Evolutionary conservation across 2,888 invertebrate genomes (phyloP), one percentile per base, ranked within the genome.

Genomic region (Erebia ligea): DNA sequence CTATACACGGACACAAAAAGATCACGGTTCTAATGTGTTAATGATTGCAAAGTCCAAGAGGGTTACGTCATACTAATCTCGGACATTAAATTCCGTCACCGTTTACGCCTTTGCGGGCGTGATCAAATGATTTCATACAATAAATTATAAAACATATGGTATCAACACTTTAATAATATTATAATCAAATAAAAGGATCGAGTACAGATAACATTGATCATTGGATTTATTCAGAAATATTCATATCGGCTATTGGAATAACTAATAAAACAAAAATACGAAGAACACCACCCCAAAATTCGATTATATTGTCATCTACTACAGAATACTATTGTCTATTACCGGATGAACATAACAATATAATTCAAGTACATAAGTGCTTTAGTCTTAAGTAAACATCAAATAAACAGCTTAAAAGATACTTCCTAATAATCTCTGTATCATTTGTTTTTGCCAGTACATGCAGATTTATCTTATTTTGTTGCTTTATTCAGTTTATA

Each of bases 11-110:
- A 63, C 59, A 48, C 52, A 34, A 56, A 66, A 71, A 67, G 54
- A 66, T 45, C 56, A 48, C 13, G 19, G 17, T 10, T 19, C 61
- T 21, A 17, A 65, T 54, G 25, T 66, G 50, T 57, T 59, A 54
- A 70, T 65, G 59, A 73, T 42, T 59, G 40, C 56, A 48, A 68
- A 71, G 63, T 70, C 62, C 70, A 59, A 65, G 45, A 66, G 57
- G 34, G 17, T 70, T 70, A 67, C 66, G 70, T 70, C 70, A 73
- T 15, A 17, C 40, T 67, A 8, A 62, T 62, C 56, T 56, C 68
- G 19, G 25, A 50, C 57, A 57, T 68, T 63, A 45, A 21, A 71
- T 67, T 63, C 64, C 68, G 59, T 21, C 52, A 61, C 45, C 42
- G 45, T 57, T 61, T 40, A 67, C 42, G 61, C 19, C 21, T 40